Percentiles rank a stretch among this genome's conserved stretches.
These are phyloP conservation scores for Andrena fulva DNA, from an alignment of 2,888 invertebrate species.

Conservation along the genomic window DNA sequence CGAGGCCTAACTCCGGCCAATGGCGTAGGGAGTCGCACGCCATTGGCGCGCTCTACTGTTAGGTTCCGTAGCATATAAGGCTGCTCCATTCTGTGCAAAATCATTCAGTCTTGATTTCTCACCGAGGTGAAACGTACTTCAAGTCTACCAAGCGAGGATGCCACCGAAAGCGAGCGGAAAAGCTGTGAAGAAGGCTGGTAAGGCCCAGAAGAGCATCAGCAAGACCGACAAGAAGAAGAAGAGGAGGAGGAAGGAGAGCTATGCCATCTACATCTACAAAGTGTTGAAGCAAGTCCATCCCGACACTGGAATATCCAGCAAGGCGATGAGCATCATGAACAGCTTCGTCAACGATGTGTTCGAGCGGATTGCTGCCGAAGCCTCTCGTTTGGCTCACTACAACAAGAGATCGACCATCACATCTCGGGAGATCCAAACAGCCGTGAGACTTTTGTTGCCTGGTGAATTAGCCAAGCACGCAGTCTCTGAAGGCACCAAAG, in stretches of 20 bases:
- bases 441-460: constrained; percentile 86
- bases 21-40: not conserved
- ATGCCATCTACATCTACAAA: no score
- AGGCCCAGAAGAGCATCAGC: no score
- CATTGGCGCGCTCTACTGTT: constrained; percentile 25
- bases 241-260: constrained; percentile 86
- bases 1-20: constrained; percentile 2
- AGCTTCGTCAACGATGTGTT: constrained; percentile 80
- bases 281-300: constrained; percentile 85
- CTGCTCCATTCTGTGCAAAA: rapidly evolving
- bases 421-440: no score
- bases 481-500: constrained; percentile 71
- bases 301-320: constrained; percentile 85
- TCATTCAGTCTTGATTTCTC: constrained; percentile 8
- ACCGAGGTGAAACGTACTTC: not conserved
- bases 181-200: no score
- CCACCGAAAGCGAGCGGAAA: constrained; percentile 77
- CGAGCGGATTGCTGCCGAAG: constrained; percentile 2
- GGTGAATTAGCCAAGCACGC: constrained; percentile 89
- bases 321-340: constrained; percentile 80
- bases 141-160: constrained; percentile 48
- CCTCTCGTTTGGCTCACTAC: constrained; percentile 1
- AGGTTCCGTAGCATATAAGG: constrained; percentile 10
- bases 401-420: constrained; percentile 5
- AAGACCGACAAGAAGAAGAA: constrained; percentile 86